Conservation (phyloP, 2,888 invertebrate genomes). For the Dendrolimus houi region DNA sequence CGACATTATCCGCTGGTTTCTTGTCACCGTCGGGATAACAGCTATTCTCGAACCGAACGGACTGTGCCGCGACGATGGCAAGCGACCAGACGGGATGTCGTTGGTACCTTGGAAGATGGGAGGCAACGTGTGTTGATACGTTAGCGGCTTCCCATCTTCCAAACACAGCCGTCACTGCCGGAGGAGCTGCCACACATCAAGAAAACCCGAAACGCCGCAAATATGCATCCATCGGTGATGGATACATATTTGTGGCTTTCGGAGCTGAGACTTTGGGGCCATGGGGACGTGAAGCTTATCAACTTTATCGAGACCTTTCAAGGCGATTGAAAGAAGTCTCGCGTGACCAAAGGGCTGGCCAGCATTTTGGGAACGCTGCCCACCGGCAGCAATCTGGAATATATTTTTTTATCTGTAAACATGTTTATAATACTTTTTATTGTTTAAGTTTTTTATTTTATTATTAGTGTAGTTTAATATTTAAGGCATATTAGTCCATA, state of each 20-base stretch:
- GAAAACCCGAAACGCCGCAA: not conserved
- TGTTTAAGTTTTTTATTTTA: no score
- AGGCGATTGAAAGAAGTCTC: no score
- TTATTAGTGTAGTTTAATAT: no score
- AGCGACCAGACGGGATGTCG: not conserved
- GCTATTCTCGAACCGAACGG: not conserved
- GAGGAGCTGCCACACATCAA: not conserved
- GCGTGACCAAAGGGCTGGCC: no score
- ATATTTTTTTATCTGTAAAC: no score
- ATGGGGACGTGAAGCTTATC: not conserved
- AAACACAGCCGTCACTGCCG: not conserved
- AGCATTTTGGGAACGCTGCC: no score
- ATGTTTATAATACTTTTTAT: no score
- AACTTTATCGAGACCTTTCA: not conserved
- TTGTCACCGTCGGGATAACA: not conserved
- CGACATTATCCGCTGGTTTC: not conserved
- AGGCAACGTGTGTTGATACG: not conserved
- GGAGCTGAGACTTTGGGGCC: not conserved
- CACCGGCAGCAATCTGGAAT: no score
- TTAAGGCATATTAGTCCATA: no score
- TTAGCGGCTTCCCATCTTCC: not conserved
- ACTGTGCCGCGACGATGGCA: not conserved
- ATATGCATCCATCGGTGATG: not conserved
- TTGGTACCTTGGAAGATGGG: not conserved
- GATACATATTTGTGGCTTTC: not conserved